phyloP scores from a whole-genome alignment of 2,113 vertebrate species.

The Dascyllus trimaculatus region DNA sequence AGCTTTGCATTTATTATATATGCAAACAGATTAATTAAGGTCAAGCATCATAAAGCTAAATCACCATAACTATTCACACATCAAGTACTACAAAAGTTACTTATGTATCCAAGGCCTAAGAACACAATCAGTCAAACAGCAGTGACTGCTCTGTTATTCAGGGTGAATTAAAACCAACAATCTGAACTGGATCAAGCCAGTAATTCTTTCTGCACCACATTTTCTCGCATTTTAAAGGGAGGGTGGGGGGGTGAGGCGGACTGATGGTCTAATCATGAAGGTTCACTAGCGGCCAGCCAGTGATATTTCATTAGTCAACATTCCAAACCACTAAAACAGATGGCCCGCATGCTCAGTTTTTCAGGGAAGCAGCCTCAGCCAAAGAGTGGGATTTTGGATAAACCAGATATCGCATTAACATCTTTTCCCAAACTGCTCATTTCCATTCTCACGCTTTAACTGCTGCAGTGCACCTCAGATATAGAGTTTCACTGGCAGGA shows the following conservation, averaged over 20 bases:
- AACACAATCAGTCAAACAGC: no score
- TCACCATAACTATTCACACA: no score
- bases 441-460: conserved; percentile 54
- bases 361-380: conserved; percentile 36
- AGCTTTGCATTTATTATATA: no score
- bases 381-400: conserved; percentile 53
- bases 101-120: no score
- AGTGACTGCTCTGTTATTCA: no score
- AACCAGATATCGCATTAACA: conserved; percentile 46
- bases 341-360: conserved; percentile 43
- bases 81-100: no score
- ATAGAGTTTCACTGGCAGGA: conserved; percentile 38
- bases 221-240: neutral
- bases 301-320: conserved; percentile 57
- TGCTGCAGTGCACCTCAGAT: conserved; percentile 24
- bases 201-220: conserved; percentile 4
- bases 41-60: no score
- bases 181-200: neutral
- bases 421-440: conserved; percentile 27
- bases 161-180: neutral
- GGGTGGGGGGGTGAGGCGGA: neutral
- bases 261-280: conserved; percentile 17
- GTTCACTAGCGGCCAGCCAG: conserved; percentile 11
- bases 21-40: no score
- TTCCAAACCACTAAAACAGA: conserved; percentile 69